These are phyloP conservation scores for Takifugu rubripes DNA, from an alignment of 2,797 vertebrate genomes.

Conservation along the genomic window DNA sequence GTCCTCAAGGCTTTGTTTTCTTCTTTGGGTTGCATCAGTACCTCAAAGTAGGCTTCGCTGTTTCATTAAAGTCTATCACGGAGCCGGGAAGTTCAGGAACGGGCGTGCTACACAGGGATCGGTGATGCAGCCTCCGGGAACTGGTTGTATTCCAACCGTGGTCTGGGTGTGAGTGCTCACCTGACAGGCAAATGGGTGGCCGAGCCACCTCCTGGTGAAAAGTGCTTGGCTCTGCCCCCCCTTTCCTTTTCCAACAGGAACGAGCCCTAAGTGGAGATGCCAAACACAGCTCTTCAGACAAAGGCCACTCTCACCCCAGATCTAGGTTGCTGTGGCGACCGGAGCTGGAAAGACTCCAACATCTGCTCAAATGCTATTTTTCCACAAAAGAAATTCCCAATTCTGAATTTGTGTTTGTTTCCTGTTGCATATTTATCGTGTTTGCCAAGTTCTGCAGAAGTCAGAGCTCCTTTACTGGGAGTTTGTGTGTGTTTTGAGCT, in stretches of 20 bases:
- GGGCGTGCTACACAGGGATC: constrained; percentile 17
- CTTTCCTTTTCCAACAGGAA: constrained; percentile 72
- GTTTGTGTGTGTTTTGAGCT: constrained; percentile 21
- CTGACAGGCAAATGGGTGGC: constrained; percentile 74
- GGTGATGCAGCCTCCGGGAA: constrained; percentile 40
- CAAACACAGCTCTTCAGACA: constrained; percentile 66
- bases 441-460: not conserved
- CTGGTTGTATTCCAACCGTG: constrained; percentile 46
- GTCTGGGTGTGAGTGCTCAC: constrained; percentile 71
- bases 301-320: constrained; percentile 63
- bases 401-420: constrained; percentile 2
- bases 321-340: constrained; percentile 64
- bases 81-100: constrained; percentile 12
- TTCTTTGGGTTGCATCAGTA: constrained; percentile 29
- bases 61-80: constrained; percentile 23
- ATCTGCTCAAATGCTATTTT: constrained; percentile 29
- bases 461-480: constrained; percentile 1
- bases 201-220: constrained; percentile 59
- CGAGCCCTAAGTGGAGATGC: constrained; percentile 65
- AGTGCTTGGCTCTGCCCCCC: constrained; percentile 43
- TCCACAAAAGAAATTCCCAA: constrained; percentile 2
- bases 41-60: constrained; percentile 42
- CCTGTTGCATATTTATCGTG: not conserved
- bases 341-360: constrained; percentile 33
- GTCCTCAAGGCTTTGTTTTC: constrained; percentile 56